phyloP scores from a whole-genome alignment of 1,140 invertebrate genomes.

The Acyrthosiphon pisum region DNA sequence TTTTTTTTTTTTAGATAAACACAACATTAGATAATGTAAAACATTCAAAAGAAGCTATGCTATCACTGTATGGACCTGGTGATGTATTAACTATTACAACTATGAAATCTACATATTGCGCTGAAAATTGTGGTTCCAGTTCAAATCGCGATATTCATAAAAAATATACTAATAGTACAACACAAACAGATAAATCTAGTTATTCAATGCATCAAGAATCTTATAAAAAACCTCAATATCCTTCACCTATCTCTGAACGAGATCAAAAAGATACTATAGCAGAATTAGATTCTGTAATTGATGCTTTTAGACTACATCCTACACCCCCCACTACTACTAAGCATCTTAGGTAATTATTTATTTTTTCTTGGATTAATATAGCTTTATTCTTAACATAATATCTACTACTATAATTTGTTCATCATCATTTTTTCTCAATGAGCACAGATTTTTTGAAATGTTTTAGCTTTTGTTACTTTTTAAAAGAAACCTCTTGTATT shows the following conservation, averaged over 20 bases:
- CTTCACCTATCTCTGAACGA: constrained; percentile 60
- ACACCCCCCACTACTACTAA: constrained; percentile 28
- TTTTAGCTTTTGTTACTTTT: background rate
- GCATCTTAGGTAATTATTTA: constrained; percentile 55
- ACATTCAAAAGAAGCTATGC: constrained; percentile 78
- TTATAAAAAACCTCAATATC: constrained; percentile 61
- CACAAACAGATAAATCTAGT: constrained; percentile 57
- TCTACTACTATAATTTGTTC: background rate
- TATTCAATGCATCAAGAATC: constrained; percentile 65
- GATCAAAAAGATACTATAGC: constrained; percentile 74
- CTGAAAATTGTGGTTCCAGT: constrained; percentile 55
- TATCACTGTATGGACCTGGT: constrained; percentile 74
- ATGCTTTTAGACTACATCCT: constrained; percentile 63
- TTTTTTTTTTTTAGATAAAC: constrained; percentile 73
- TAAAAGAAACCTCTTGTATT: too few relatives aligned
- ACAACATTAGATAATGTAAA: constrained; percentile 82
- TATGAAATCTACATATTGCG: constrained; percentile 66
- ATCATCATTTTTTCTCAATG: background rate
- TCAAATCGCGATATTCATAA: constrained; percentile 58
- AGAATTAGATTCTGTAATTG: constrained; percentile 84
- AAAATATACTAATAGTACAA: constrained; percentile 59
- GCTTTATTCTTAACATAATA: background rate
- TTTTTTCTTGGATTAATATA: background rate
- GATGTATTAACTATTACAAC: constrained; percentile 82
- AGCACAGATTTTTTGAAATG: background rate